Evolutionary conservation across 2,797 vertebrate species (phyloP).

Genomic region (Anguilla pacifica): DNA sequence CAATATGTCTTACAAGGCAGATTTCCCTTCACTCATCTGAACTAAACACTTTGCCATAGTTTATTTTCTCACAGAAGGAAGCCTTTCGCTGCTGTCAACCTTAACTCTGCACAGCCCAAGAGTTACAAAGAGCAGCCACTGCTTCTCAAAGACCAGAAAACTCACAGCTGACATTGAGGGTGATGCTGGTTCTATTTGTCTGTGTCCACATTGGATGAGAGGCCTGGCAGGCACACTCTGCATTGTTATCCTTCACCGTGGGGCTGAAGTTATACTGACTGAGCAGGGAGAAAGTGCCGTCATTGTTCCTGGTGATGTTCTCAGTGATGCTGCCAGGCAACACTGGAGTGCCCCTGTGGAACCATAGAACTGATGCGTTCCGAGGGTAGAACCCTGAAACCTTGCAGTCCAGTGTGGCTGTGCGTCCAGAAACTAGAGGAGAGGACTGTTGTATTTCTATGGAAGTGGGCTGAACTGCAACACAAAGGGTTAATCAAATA

Average conservation of each 20-base stretch:
- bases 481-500: background rate
- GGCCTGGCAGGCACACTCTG: background rate
- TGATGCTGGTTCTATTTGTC: background rate
- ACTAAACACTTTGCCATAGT: too few species aligned
- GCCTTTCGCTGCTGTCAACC: too few species aligned
- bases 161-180: background rate
- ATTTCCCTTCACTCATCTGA: too few species aligned
- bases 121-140: background rate
- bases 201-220: slow-evolving; percentile 5
- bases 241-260: background rate
- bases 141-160: background rate
- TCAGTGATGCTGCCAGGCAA: background rate
- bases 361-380: background rate
- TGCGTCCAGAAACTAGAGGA: background rate
- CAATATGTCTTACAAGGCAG: too few species aligned
- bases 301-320: background rate
- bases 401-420: too few species aligned
- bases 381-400: too few species aligned
- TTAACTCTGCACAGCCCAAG: background rate
- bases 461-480: background rate
- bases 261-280: slow-evolving; percentile 23
- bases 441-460: background rate
- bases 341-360: background rate
- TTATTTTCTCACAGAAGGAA: too few species aligned
- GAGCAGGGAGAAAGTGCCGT: background rate